These are phyloP conservation scores for Anomalospiza imberbis DNA, from an alignment of 2,797 vertebrate genomes.

Conservation along the genomic window DNA sequence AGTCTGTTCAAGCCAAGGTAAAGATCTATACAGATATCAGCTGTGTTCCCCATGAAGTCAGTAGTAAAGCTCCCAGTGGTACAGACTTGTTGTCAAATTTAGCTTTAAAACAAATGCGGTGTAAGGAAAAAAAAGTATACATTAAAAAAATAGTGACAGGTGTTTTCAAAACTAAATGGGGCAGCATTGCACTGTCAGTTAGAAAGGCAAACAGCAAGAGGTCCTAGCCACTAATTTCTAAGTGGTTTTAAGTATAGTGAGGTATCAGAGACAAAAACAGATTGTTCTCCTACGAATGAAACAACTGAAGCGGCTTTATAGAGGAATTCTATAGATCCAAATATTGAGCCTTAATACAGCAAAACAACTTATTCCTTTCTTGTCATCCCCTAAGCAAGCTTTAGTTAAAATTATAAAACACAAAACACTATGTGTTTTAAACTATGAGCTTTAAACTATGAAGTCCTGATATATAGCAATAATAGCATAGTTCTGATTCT, in stretches of 20 bases:
- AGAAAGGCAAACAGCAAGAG: not conserved
- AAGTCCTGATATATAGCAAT: not conserved
- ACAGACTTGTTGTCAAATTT: conserved; percentile 11
- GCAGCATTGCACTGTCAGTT: not conserved
- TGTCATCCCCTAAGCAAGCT: not conserved
- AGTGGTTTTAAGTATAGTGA: not conserved
- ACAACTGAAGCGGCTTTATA: accelerated
- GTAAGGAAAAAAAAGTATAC: not conserved
- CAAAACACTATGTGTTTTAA: not conserved
- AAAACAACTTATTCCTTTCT: not conserved
- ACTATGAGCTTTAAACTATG: not conserved
- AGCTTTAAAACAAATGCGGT: not conserved
- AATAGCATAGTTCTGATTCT: not conserved
- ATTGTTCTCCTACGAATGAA: not conserved
- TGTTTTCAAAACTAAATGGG: conserved; percentile 17
- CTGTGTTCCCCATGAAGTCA: not conserved
- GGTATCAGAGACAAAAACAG: not conserved
- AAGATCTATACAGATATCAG: not conserved
- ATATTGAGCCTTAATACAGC: not conserved
- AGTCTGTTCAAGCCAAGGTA: not conserved
- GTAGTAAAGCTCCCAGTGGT: not conserved
- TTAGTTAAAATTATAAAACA: not conserved
- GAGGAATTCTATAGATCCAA: not conserved
- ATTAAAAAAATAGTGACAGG: not conserved
- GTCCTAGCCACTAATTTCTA: not conserved